Conservation (phyloP, 2,797 vertebrate species). For the Tiaroga cobitis region DNA sequence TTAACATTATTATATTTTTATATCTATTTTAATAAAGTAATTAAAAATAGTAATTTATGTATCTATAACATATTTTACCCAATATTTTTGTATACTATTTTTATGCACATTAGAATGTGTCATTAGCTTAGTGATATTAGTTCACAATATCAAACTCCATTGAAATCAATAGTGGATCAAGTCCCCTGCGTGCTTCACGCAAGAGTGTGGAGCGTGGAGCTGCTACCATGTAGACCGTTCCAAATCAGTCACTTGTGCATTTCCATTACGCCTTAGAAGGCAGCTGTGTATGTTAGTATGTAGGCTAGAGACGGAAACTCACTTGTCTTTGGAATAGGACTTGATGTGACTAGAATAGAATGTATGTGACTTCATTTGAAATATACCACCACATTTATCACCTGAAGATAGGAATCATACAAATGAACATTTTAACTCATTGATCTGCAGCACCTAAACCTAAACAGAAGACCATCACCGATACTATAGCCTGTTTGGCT, state of each 20-base stretch:
- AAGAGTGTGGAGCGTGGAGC: neutral
- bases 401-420: neutral
- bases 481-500: neutral
- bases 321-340: neutral
- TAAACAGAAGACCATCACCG: neutral
- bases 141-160: neutral
- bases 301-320: neutral
- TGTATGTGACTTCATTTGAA: neutral
- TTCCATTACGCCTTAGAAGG: neutral
- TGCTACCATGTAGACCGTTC: neutral
- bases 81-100: neutral
- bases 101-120: neutral
- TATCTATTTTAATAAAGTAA: neutral
- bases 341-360: too few species aligned
- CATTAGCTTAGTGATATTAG: neutral
- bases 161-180: conserved; percentile 17
- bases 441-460: neutral
- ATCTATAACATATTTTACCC: neutral
- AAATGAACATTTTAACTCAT: neutral
- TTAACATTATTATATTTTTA: neutral
- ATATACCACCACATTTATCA: neutral
- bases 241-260: neutral
- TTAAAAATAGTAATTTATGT: too few species aligned
- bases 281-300: neutral
- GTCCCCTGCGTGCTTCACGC: neutral